phyloP scores from a whole-genome alignment of 53 echinoderm and acorn worm genomes.

The Mesocentrotus franciscanus region DNA sequence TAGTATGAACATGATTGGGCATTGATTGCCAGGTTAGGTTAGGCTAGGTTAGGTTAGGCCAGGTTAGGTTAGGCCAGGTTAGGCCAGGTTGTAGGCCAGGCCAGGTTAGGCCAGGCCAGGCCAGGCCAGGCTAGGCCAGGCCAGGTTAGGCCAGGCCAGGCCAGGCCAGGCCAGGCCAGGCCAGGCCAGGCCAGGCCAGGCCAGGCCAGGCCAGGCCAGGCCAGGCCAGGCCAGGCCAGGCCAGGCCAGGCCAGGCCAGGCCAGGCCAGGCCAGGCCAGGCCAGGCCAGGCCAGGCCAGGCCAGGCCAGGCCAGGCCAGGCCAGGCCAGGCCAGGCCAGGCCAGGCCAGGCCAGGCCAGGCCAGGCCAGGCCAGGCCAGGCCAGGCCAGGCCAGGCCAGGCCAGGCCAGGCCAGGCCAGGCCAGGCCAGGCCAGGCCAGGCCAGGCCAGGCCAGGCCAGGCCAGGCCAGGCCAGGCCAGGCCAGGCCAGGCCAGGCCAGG shows the following conservation, averaged over 20 bases:
- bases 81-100: no score
- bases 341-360: slow-evolving; percentile 16
- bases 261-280: slow-evolving; percentile 45
- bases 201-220: slow-evolving; percentile 33
- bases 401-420: slow-evolving; percentile 30
- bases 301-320: no score
- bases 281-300: slow-evolving; percentile 36
- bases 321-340: slow-evolving; percentile 30
- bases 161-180: no score
- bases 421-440: slow-evolving; percentile 52
- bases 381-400: slow-evolving; percentile 59
- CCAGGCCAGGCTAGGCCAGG: no score
- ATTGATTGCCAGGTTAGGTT: no score
- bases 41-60: no score
- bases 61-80: no score
- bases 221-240: not conserved
- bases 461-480: slow-evolving; percentile 50
- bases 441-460: slow-evolving; percentile 33
- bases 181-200: slow-evolving; percentile 58
- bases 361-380: slow-evolving; percentile 61
- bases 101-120: no score
- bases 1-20: no score
- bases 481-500: slow-evolving; percentile 56
- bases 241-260: slow-evolving; percentile 41
- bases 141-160: no score